Conservation (phyloP, 2,113 vertebrate species). For the Amazona vittata region DNA sequence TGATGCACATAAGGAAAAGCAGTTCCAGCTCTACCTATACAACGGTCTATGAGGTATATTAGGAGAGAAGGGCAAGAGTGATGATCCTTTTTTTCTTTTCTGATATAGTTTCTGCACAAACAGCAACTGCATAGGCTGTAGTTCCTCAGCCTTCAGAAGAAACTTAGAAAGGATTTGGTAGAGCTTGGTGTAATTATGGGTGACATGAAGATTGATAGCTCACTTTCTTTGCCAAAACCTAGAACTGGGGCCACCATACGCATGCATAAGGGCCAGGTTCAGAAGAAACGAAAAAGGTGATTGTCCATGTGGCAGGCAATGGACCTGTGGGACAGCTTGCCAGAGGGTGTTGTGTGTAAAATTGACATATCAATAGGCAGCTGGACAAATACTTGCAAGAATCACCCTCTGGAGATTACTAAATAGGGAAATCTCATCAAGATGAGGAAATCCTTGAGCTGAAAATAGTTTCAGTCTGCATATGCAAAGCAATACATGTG, state of each 20-base stretch:
- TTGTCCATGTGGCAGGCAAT: not conserved
- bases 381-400: not conserved
- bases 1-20: conserved; percentile 22
- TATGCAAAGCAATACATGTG: not conserved
- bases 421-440: not conserved
- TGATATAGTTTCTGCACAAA: not conserved
- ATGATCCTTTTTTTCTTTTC: not conserved
- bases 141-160: not conserved
- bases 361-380: not conserved
- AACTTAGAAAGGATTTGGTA: not conserved
- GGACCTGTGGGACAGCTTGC: not conserved
- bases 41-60: not conserved
- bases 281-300: not conserved
- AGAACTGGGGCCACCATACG: not conserved
- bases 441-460: not conserved
- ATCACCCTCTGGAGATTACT: not conserved
- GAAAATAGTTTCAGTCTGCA: not conserved
- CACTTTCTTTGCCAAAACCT: not conserved
- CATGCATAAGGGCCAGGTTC: not conserved
- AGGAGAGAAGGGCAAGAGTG: not conserved
- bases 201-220: not conserved
- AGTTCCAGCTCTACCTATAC: not conserved
- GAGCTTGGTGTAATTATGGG: not conserved
- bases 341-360: not conserved
- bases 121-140: not conserved